Base-by-base conservation (phyloP, 1,140 invertebrate genomes). In the Zeugodacus cucurbitae region DNA sequence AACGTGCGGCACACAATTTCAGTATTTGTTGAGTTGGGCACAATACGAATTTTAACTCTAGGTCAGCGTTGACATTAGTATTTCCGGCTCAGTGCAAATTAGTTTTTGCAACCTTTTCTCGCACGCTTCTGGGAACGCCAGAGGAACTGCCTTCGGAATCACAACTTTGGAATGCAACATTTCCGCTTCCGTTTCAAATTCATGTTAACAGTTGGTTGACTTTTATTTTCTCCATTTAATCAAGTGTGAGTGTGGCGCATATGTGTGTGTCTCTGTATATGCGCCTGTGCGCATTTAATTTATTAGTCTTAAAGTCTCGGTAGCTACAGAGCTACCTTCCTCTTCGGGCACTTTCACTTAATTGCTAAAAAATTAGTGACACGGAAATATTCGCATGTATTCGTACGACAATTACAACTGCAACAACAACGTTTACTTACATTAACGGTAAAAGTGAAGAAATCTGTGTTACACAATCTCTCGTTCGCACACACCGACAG, bases 181-280 rank as follows among this genome's bases (percentile, higher is more conserved):
- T 70, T 74, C 67, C 67, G 67, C 22, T 74, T 74, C 34, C 67
- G 17, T 37, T 74, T 37, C 67, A 41, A 74, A 74, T 74, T 74
- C 67, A 74, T 74, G 34, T 34, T 34, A 74, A 41, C 20, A 34
- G 67, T 22, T 34, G 34, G 17, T 37, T 22, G 32, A 41, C 7
- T 41, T 67, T 67, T 67, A 17, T 32, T 67, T 67, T 34, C 59
- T 22, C 29, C 48, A 67, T 67, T 67, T 14, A 32, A 29, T 32
- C 17, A 17, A 41, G 34, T 22, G 0, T 5, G 22, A 74, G 32
- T 37, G 20, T 17, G 41, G 67, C 58, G 6, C 2, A 2, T 11
- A 22, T 58, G 3, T 70, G 17, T 22, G 8, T 29, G 29, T 32
- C 2, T 64, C 5, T 64, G 14, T 32, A 11, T 32, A 29, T 41